A percentile compares a stretch with the other conserved stretches of the same genome.
phyloP scores from a whole-genome alignment of 2,113 vertebrate genomes.

The Pseudorhombus dupliciocellatus region DNA sequence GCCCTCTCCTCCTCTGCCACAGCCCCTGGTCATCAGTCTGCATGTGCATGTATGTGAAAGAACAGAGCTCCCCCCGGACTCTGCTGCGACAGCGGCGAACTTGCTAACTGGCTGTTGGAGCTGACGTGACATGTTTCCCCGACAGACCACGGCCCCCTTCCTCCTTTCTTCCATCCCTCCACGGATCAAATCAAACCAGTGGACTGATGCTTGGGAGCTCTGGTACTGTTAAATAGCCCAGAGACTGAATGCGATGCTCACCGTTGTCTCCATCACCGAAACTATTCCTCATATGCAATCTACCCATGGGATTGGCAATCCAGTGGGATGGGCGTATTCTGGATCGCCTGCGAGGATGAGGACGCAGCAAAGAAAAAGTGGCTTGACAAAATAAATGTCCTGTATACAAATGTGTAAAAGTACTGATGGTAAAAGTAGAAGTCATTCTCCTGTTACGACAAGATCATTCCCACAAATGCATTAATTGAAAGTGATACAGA shows the following conservation, averaged over 20 bases:
- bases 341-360: too few relatives aligned
- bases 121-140: conserved; percentile 62
- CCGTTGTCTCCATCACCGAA: conserved; percentile 56
- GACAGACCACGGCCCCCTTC: conserved; percentile 33
- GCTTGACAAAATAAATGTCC: too few relatives aligned
- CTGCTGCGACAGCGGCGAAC: conserved; percentile 11
- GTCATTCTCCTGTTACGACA: background rate
- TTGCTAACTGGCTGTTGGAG: conserved; percentile 52
- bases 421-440: background rate
- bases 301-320: conserved; percentile 20
- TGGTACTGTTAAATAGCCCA: conserved; percentile 56
- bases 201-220: conserved; percentile 58
- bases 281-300: conserved; percentile 40
- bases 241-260: conserved; percentile 49
- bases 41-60: background rate
- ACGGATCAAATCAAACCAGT: conserved; percentile 63
- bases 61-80: conserved; percentile 34
- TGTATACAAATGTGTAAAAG: too few relatives aligned
- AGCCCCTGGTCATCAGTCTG: conserved; percentile 40
- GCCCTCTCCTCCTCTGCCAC: conserved; percentile 19
- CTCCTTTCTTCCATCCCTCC: conserved; percentile 4
- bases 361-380: background rate
- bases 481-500: too few relatives aligned
- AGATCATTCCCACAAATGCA: too few relatives aligned
- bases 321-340: background rate